These are phyloP conservation scores for Ophraella communa DNA, from an alignment of 2,888 invertebrate genomes.

Conservation along the genomic window DNA sequence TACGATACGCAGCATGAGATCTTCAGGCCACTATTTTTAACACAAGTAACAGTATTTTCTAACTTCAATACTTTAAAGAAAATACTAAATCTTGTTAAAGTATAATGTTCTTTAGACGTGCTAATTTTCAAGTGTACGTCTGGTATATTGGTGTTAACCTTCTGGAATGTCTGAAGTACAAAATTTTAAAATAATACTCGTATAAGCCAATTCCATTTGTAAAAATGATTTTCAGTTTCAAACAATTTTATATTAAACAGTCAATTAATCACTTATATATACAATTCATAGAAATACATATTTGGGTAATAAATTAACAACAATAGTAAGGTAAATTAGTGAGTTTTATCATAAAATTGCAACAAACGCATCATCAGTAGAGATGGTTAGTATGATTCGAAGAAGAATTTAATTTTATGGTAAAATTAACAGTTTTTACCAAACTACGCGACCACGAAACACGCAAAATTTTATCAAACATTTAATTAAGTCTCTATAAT, in stretches of 20 bases:
- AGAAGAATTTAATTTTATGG: neutral
- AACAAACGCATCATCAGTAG: too few relatives aligned
- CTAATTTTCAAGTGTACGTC: too few relatives aligned
- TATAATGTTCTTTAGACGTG: too few relatives aligned
- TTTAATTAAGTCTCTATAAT: neutral
- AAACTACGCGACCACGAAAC: neutral
- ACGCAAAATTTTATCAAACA: neutral
- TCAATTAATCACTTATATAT: neutral
- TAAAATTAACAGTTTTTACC: neutral
- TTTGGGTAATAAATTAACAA: neutral
- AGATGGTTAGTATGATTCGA: too few relatives aligned
- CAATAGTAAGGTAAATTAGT: neutral
- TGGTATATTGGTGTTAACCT: too few relatives aligned
- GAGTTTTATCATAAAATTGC: neutral
- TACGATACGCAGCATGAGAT: too few relatives aligned
- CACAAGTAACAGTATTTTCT: too few relatives aligned
- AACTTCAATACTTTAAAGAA: too few relatives aligned
- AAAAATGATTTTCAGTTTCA: neutral
- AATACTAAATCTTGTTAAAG: too few relatives aligned
- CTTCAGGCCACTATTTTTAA: too few relatives aligned
- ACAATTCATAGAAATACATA: neutral
- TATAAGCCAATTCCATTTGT: neutral
- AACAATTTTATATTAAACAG: neutral
- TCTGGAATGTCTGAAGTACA: neutral
- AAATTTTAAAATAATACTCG: neutral